These are phyloP conservation scores for Myopa tessellatipennis DNA, from an alignment of 2,888 invertebrate species.

Conservation along the genomic window DNA sequence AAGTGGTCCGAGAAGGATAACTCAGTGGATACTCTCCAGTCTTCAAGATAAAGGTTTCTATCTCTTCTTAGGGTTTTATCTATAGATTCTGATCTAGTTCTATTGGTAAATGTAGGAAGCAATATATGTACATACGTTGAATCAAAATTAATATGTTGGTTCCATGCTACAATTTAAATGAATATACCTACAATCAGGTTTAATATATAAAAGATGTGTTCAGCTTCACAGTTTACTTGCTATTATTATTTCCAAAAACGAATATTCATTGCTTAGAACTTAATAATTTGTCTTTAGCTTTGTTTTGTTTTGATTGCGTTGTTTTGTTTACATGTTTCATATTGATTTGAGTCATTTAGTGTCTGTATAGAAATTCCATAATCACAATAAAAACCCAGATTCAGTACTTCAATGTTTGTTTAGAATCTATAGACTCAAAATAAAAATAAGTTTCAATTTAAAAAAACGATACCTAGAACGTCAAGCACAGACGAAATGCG, in stretches of 20 bases:
- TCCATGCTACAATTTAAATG: too few relatives aligned
- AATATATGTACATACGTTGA: too few relatives aligned
- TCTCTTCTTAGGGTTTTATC: too few relatives aligned
- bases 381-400: conserved; percentile 17
- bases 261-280: background rate
- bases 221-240: background rate
- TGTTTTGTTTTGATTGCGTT: background rate
- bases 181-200: too few relatives aligned
- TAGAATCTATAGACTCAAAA: conserved; percentile 9
- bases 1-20: too few relatives aligned
- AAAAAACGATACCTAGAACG: background rate
- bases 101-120: too few relatives aligned
- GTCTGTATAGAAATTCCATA: conserved; percentile 3
- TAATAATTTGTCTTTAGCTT: background rate
- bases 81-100: too few relatives aligned
- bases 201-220: background rate
- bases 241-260: background rate
- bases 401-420: conserved; percentile 21
- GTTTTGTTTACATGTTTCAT: background rate
- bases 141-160: too few relatives aligned
- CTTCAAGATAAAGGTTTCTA: too few relatives aligned
- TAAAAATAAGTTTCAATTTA: conserved; percentile 26
- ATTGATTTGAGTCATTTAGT: conserved; percentile 21
- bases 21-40: too few relatives aligned
- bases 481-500: background rate